A percentile compares a stretch with the other conserved stretches of the same genome.
phyloP scores from a whole-genome alignment of 2,888 invertebrate genomes.

The Zootermopsis nevadensis region DNA sequence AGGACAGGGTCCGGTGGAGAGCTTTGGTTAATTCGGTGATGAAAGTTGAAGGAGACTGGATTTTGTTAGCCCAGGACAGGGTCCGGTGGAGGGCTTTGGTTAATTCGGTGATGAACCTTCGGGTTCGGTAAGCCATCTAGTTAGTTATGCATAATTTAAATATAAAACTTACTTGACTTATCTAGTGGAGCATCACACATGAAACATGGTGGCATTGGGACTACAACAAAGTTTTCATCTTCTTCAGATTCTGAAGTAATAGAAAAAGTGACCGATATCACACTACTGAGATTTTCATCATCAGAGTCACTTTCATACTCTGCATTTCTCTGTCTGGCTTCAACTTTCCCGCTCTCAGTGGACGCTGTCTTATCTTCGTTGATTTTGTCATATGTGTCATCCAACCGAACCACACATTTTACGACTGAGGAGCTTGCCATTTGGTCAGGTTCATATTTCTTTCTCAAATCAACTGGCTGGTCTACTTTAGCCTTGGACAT shows the following conservation, averaged over 20 bases:
- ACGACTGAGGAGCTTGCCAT: constrained; percentile 48
- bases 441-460: constrained; percentile 38
- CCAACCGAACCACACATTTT: constrained; percentile 33
- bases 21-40: too few relatives aligned
- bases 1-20: too few relatives aligned
- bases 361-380: neutral
- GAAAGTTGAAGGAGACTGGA: too few relatives aligned
- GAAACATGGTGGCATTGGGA: constrained; percentile 57
- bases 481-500: neutral
- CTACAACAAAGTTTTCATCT: constrained; percentile 59
- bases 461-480: constrained; percentile 43
- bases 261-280: constrained; percentile 58
- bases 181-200: constrained; percentile 43
- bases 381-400: neutral
- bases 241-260: constrained; percentile 56
- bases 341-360: neutral
- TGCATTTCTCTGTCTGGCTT: neutral
- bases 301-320: constrained; percentile 57
- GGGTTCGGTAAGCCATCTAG: too few relatives aligned
- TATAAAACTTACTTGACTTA: neutral
- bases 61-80: too few relatives aligned
- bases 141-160: too few relatives aligned
- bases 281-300: constrained; percentile 60
- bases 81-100: too few relatives aligned
- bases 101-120: too few relatives aligned